These are phyloP conservation scores for Galemys pyrenaicus DNA, from an alignment of 2,113 vertebrate species.

Conservation along the genomic window DNA sequence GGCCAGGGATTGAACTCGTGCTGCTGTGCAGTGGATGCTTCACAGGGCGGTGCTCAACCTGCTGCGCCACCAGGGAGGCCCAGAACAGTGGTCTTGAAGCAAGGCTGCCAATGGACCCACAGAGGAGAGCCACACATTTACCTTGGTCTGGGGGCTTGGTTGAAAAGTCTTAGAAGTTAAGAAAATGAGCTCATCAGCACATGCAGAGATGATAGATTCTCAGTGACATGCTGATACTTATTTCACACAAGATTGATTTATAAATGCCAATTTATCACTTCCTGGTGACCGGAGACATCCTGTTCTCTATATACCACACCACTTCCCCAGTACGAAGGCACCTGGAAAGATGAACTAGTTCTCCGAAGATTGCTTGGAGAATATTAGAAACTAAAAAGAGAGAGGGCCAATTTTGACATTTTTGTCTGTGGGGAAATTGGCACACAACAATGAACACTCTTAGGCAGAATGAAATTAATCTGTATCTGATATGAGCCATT, in stretches of 20 bases:
- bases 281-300: not conserved
- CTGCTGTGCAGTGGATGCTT: too few relatives aligned
- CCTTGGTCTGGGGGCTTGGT: not conserved
- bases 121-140: not conserved
- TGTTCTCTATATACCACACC: not conserved
- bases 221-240: conserved; percentile 47
- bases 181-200: not conserved
- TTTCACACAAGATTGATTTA: conserved; percentile 53
- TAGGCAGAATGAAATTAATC: not conserved
- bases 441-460: not conserved
- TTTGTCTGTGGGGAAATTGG: not conserved
- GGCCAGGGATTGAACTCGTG: too few relatives aligned
- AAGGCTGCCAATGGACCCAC: not conserved
- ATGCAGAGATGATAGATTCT: not conserved
- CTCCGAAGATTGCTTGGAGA: not conserved
- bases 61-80: too few relatives aligned
- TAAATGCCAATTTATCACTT: conserved; percentile 44
- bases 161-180: not conserved
- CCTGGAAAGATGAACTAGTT: conserved; percentile 41
- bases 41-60: too few relatives aligned
- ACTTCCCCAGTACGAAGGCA: not conserved
- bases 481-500: not conserved
- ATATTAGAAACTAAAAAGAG: not conserved
- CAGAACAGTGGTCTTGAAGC: too few relatives aligned
- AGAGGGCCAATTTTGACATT: conserved; percentile 22